Base-by-base conservation (phyloP, 2,888 invertebrate species). In the Agrochola circellaris region DNA sequence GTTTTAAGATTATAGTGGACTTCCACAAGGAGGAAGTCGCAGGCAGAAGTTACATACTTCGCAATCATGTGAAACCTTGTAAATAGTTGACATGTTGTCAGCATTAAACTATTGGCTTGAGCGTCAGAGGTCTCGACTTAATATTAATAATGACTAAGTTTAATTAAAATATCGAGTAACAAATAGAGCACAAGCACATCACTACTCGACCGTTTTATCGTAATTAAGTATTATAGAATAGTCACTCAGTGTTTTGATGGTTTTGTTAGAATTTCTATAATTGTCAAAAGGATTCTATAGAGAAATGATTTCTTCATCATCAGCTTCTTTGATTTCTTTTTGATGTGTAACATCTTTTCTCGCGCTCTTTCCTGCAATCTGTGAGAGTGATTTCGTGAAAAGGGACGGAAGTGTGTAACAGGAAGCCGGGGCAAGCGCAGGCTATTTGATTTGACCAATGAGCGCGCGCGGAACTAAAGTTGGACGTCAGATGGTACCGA, bases 111-210 rank as follows among this genome's bases (percentile, higher is more conserved):
- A 81, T 74, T 58, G 48, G 64, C 58, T 51, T 54, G 20, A 30
- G 64, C 42, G 38, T 30, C 30, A 9, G 17, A 54, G 38, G 34
- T 64, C 23, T 34, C 34, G 34, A 5, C 34, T 34, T 34, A 34
- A 34, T 34, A n/a, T n/a, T n/a, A 34, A 34, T 34, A 34, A 34
- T 34, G 34, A 34, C 38, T 13, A n/a, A 51, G 17, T 58, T 45
- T 26, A 15, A 61, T 77, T 58, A 77, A 71, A 81, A 77, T 82
- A 82, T 77, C 83, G 70, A 70, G 60, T 45, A 45, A 26, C 48
- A 67, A 67, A 6, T 62, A 66, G 48, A 77, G 80, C 83, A 38
- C 15, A 30, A 11, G 77, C 77, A 82, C 80, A 77, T 51, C 70
- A 34, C 78, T 83, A 83, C 26, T 67, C 70, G 67, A 81, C 48